These are phyloP conservation scores for Cydia splendana DNA, from an alignment of 1,140 invertebrate species.

Conservation along the genomic window DNA sequence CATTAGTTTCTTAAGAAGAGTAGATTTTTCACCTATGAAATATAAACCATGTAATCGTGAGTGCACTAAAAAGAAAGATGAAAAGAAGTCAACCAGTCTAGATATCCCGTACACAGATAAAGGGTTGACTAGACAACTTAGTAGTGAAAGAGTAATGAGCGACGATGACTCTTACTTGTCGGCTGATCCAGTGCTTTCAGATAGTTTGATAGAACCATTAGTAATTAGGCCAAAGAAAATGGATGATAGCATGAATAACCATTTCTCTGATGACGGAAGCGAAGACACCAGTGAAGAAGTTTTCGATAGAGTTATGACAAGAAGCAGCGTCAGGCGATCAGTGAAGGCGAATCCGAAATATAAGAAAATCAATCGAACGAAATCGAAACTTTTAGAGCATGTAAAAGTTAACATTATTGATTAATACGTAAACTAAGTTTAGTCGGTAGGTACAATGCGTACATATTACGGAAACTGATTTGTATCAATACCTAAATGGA, in stretches of 20 bases:
- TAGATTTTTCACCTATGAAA: conserved; percentile 77
- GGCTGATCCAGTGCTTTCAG: conserved; percentile 60
- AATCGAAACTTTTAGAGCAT: conserved; percentile 72
- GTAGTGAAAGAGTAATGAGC: conserved; percentile 62
- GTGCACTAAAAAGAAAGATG: conserved; percentile 65
- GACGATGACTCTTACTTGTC: conserved; percentile 61
- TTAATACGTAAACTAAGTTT: conserved; percentile 39
- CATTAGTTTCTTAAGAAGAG: conserved; percentile 68
- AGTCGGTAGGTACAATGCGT: background rate
- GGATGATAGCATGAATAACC: conserved; percentile 75
- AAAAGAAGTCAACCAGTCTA: conserved; percentile 60
- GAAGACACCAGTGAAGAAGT: conserved; percentile 76
- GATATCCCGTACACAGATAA: conserved; percentile 54
- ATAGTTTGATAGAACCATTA: conserved; percentile 56
- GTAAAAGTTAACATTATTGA: conserved; percentile 74
- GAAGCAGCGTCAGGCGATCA: conserved; percentile 70
- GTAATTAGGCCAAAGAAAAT: conserved; percentile 67
- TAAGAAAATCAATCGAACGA: conserved; percentile 73
- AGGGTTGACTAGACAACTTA: conserved; percentile 53
- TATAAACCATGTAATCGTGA: conserved; percentile 66
- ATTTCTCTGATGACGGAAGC: conserved; percentile 74
- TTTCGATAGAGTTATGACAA: conserved; percentile 73
- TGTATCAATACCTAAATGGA: background rate
- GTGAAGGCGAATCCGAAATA: conserved; percentile 76
- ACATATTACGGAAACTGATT: background rate